A percentile compares a stretch with the other conserved stretches of the same genome.
These are phyloP conservation scores for Lasioglossum malachurum DNA, from an alignment of 2,888 invertebrate genomes.

Conservation along the genomic window DNA sequence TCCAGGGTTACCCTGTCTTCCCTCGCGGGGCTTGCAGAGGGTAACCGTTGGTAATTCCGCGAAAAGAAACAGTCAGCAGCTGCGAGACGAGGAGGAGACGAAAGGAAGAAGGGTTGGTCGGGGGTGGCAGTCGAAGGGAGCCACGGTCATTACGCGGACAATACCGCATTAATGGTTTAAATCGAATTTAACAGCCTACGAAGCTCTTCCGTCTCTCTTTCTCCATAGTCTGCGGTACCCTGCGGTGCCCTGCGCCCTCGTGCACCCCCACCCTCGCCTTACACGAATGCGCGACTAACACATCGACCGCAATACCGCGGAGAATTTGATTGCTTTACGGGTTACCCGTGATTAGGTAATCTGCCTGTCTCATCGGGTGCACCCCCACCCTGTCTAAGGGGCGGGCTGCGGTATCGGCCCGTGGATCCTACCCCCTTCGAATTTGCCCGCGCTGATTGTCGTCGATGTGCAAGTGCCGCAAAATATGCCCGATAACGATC, in stretches of 20 bases:
- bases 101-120: slow-evolving; percentile 57
- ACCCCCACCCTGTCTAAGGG: slow-evolving; percentile 37
- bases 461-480: slow-evolving; percentile 39
- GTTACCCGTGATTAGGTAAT: slow-evolving; percentile 83
- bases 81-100: slow-evolving; percentile 44
- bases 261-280: slow-evolving; percentile 34
- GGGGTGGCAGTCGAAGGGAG: slow-evolving; percentile 18
- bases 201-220: slow-evolving; percentile 58
- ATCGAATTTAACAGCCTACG: slow-evolving; percentile 81
- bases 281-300: slow-evolving; percentile 61
- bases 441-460: slow-evolving; percentile 66
- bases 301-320: slow-evolving; percentile 75
- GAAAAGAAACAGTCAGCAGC: slow-evolving; percentile 72
- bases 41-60: slow-evolving; percentile 45
- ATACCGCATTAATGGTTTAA: slow-evolving; percentile 83
- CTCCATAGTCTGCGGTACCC: slow-evolving; percentile 24
- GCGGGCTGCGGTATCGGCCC: slow-evolving; percentile 49
- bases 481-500: slow-evolving; percentile 52
- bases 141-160: slow-evolving; percentile 80
- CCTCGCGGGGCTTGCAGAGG: not conserved
- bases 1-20: not conserved
- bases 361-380: slow-evolving; percentile 76
- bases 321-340: slow-evolving; percentile 83
- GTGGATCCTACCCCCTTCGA: slow-evolving; percentile 60
- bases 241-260: slow-evolving; percentile 19